Conservation (phyloP, 2,113 vertebrate genomes). For the Pelusios castaneus region DNA sequence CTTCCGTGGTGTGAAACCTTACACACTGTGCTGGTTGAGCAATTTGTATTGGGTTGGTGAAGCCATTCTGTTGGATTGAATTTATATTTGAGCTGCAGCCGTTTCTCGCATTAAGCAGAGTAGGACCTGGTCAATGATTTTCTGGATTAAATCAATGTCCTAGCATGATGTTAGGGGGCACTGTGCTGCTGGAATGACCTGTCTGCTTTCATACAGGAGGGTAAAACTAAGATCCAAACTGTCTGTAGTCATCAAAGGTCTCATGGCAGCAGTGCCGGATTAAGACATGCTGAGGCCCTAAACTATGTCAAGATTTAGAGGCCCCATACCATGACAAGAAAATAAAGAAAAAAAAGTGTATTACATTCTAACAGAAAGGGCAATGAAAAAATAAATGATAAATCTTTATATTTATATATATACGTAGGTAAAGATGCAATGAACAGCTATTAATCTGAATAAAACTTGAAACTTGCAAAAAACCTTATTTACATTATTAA, state of each 20-base stretch:
- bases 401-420: no score
- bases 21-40: neutral
- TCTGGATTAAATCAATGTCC: neutral
- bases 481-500: no score
- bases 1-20: neutral
- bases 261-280: no score
- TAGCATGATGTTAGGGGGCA: rapidly evolving
- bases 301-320: no score
- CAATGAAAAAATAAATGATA: no score
- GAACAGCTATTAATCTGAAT: no score
- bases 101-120: neutral
- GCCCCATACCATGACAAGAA: no score
- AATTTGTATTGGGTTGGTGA: neutral
- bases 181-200: neutral
- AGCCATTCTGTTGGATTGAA: neutral
- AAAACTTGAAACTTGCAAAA: no score
- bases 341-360: no score
- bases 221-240: neutral
- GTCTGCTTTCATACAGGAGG: neutral
- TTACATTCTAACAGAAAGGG: no score
- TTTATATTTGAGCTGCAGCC: neutral
- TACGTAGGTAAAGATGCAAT: no score
- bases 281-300: no score
- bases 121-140: neutral
- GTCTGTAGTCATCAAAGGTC: neutral